Evolutionary conservation across 2,797 vertebrate genomes (phyloP).

Genomic region (Crypturellus tataupa): DNA sequence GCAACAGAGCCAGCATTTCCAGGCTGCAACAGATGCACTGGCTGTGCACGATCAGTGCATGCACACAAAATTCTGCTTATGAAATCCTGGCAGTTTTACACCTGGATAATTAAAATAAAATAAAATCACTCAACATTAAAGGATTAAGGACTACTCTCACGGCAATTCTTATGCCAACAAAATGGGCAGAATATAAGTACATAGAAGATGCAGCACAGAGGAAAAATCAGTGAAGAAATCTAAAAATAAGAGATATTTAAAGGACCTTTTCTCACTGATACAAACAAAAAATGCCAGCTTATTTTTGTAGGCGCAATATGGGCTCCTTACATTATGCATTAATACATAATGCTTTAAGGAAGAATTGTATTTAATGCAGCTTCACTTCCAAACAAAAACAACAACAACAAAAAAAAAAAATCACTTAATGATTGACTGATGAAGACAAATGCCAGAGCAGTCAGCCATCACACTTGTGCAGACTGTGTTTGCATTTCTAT

Average conservation of each 20-base stretch:
- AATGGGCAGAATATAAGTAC: neutral
- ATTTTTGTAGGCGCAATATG: neutral
- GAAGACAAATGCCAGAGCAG: neutral
- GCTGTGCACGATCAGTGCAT: neutral
- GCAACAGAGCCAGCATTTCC: neutral
- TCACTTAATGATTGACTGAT: neutral
- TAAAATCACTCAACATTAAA: neutral
- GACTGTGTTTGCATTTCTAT: neutral
- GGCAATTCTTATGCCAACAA: neutral
- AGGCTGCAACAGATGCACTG: neutral
- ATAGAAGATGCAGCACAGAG: neutral
- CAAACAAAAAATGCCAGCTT: neutral
- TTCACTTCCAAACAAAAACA: neutral
- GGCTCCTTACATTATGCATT: neutral
- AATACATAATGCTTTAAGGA: neutral
- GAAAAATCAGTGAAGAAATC: conserved; percentile 20
- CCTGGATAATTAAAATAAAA: neutral
- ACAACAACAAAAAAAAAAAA: neutral
- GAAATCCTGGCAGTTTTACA: conserved; percentile 23
- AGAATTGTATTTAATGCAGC: conserved; percentile 37
- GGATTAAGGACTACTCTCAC: neutral
- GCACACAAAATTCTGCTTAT: neutral
- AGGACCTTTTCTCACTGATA: conserved; percentile 14
- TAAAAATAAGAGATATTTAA: neutral
- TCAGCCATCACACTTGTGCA: neutral